Percentiles rank a stretch among this genome's conserved stretches.
Evolutionary conservation across 2,113 vertebrate species (phyloP).

Genomic region (Balaeniceps rex): DNA sequence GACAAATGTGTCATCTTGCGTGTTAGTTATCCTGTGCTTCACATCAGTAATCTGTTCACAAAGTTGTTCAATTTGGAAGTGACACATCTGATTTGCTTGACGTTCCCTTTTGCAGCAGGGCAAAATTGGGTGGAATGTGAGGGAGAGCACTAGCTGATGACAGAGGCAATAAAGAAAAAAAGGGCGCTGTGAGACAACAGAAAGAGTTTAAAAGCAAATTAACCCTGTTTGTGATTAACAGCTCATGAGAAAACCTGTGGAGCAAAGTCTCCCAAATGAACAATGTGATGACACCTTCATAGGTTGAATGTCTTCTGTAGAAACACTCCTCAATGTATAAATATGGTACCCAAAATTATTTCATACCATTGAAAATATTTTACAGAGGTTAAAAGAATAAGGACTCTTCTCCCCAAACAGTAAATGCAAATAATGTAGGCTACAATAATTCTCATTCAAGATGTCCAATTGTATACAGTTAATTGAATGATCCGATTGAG

Average conservation of each 20-base stretch:
- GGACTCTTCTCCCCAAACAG: not conserved
- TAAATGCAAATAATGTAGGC: not conserved
- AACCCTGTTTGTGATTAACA: not conserved
- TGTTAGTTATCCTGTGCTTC: not conserved
- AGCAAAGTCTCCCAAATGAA: not conserved
- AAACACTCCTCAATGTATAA: not conserved
- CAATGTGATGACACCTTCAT: not conserved
- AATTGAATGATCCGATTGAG: not conserved
- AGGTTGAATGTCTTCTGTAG: not conserved
- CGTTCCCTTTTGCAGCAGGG: conserved; percentile 8
- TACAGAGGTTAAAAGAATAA: not conserved
- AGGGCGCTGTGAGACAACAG: not conserved
- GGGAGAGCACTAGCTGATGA: not conserved
- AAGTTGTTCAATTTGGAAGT: conserved; percentile 44
- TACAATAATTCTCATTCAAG: not conserved
- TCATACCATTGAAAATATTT: not conserved
- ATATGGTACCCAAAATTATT: not conserved
- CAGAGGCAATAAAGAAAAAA: not conserved
- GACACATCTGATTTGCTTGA: conserved; percentile 28
- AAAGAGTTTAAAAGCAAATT: conserved; percentile 13
- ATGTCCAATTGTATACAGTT: not conserved
- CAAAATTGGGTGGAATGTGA: not conserved
- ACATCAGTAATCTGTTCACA: conserved; percentile 38
- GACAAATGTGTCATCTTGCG: not conserved
- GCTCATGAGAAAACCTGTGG: not conserved